phyloP scores from a whole-genome alignment of 1,140 invertebrate species.

The Glomeris maerens region DNA sequence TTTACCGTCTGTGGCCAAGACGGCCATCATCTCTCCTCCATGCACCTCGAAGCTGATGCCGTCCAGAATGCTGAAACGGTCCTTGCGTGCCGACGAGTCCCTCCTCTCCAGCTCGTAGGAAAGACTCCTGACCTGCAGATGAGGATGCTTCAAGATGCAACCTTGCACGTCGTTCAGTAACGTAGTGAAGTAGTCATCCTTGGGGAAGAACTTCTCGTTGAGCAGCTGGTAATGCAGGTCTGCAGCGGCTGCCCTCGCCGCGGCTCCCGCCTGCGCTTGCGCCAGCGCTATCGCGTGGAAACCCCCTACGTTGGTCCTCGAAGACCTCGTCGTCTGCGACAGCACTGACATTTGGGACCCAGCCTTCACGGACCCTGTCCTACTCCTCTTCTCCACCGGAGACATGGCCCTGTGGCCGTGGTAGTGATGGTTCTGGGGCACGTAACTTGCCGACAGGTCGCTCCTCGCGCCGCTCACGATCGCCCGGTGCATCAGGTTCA shows the following conservation, averaged over 20 bases:
- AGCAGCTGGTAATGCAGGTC: no score
- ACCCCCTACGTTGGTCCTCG: slow-evolving; percentile 6
- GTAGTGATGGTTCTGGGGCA: no score
- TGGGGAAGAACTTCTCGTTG: slow-evolving; percentile 19
- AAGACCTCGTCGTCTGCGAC: slow-evolving; percentile 15
- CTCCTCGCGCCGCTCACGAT: slow-evolving; percentile 9
- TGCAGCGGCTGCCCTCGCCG: slow-evolving; percentile 8
- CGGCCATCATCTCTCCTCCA: slow-evolving; percentile 73
- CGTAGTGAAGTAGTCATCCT: slow-evolving; percentile 6
- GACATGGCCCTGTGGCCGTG: no score
- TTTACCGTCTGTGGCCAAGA: slow-evolving; percentile 61
- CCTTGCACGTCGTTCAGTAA: slow-evolving; percentile 11
- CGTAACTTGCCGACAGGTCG: no score
- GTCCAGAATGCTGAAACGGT: slow-evolving; percentile 39
- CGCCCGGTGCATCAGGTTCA: slow-evolving; percentile 50
- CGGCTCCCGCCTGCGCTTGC: slow-evolving; percentile 14
- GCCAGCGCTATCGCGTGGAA: slow-evolving; percentile 4
- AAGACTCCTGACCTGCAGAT: slow-evolving; percentile 46
- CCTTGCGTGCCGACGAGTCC: slow-evolving; percentile 22
- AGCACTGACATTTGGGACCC: slow-evolving; percentile 20
- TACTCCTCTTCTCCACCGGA: no score
- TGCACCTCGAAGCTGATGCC: slow-evolving; percentile 65
- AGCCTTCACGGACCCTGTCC: slow-evolving; percentile 17
- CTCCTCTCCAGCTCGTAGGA: slow-evolving; percentile 32
- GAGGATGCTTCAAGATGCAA: slow-evolving; percentile 36